Percentiles rank a stretch among this genome's conserved stretches.
phyloP scores from a whole-genome alignment of 2,797 vertebrate genomes.

The Helostoma temminkii region DNA sequence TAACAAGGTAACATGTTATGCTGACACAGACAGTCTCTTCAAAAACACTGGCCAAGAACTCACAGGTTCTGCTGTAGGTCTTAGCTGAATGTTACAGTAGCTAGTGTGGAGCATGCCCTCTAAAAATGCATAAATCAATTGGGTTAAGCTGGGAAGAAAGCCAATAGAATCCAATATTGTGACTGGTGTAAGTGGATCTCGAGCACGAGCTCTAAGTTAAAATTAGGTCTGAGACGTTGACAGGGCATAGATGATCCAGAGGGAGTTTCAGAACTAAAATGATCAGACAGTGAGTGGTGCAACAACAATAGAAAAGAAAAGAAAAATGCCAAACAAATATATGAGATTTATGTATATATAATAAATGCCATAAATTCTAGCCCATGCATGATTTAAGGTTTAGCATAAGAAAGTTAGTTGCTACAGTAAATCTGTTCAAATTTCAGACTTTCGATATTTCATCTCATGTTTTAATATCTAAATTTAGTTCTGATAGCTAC shows the following conservation, averaged over 20 bases:
- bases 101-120: not conserved
- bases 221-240: constrained; percentile 26
- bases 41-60: not conserved
- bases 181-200: constrained; percentile 16
- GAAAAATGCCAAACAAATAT: not conserved
- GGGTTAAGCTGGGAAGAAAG: constrained; percentile 22
- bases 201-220: constrained; percentile 3
- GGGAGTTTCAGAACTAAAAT: not conserved
- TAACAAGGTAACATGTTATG: constrained; percentile 25
- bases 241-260: not conserved
- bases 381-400: too few relatives aligned
- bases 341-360: too few relatives aligned
- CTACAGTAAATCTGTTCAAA: not conserved
- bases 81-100: not conserved
- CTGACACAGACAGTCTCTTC: constrained; percentile 20
- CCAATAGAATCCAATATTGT: constrained; percentile 25
- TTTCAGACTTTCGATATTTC: not conserved
- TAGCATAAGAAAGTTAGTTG: too few relatives aligned
- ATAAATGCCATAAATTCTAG: too few relatives aligned
- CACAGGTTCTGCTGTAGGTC: constrained; percentile 5
- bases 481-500: not conserved
- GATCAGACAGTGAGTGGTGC: not conserved
- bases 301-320: not conserved
- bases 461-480: not conserved
- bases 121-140: constrained; percentile 20